Evolutionary conservation across 2,888 invertebrate species (phyloP).

Genomic region (Drosophila atripex): DNA sequence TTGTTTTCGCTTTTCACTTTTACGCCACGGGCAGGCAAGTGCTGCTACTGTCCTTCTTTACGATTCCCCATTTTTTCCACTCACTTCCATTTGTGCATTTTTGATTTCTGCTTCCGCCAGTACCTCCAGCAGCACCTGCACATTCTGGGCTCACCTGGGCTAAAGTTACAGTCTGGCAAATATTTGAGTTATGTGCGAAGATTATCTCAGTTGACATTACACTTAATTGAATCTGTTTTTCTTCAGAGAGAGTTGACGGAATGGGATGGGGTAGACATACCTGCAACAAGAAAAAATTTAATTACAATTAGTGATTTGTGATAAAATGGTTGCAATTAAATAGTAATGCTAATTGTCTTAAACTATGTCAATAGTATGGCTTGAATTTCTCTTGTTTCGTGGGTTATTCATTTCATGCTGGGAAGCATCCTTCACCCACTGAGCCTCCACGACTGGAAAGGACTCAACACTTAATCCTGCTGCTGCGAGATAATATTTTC

Average conservation of each 20-base stretch:
- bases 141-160: slow-evolving; percentile 20
- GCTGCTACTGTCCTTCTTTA: slow-evolving; percentile 2
- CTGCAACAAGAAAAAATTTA: slow-evolving; percentile 4
- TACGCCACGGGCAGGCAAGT: slow-evolving; percentile 19
- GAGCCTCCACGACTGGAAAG: too few species aligned
- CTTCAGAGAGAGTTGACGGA: not conserved
- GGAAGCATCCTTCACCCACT: not conserved
- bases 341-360: not conserved
- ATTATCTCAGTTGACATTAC: slow-evolving; percentile 34
- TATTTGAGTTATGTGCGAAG: slow-evolving; percentile 51
- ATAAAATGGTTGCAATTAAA: not conserved
- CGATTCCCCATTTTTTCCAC: slow-evolving; percentile 1
- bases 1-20: slow-evolving; percentile 46
- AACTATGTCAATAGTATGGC: not conserved
- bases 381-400: slow-evolving; percentile 42
- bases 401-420: slow-evolving; percentile 54
- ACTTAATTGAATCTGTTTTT: slow-evolving; percentile 23
- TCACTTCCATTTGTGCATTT: slow-evolving; percentile 15
- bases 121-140: slow-evolving; percentile 15
- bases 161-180: slow-evolving; percentile 36
- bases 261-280: slow-evolving; percentile 12
- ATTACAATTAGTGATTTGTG: not conserved
- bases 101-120: slow-evolving; percentile 56
- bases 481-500: slow-evolving; percentile 34
- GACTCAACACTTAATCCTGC: too few species aligned